Base-by-base conservation (phyloP, 2,797 vertebrate genomes). In the Aplochiton taeniatus region DNA sequence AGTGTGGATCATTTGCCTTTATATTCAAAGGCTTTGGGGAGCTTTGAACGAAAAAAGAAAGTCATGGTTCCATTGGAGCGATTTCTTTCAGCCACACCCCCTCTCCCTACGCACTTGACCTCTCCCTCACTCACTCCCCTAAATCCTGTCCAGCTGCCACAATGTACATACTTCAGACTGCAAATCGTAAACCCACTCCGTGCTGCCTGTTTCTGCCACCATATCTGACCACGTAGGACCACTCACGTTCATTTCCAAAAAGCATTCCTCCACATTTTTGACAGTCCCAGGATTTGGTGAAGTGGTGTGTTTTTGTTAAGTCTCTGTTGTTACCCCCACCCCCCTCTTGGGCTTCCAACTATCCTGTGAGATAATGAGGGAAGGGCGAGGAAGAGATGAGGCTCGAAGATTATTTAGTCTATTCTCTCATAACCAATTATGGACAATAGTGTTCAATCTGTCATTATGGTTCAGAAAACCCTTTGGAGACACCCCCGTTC, bases 51-150 rank as follows among this genome's bases (percentile, higher is more conserved):
- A 92, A 89, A 91, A 56, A 57, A 49, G 70, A 55, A 91, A 91
- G 84, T 92, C 89, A 88, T 89, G 91, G 92, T 91, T 92, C 92
- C 91, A 91, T 91, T 91, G 91, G 91, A 92, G 89, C 91, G 91
- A 90, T 91, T 92, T 92, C 90, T 92, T 92, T 91, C 91, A 93
- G 91, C 91, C 90, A 92, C 89, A 90, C 90, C 91, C 92, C 90
- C 90, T 91, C 90, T 87, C 90, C 90, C 87, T 89, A 91, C 92
- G 90, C 92, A 93, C 90, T 91, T 92, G 88, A 89, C 90, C 89
- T 54, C n/a, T 47, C 19, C 20, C 58, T 11, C 58, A 50, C 31
- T 10, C 16, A 45, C 49, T 20, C 46, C 42, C 56, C 48, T 1
- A 16, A 13, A 90, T 88, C 88, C 91, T 91, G 91, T 90, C 88